Conservation (phyloP, 2,888 invertebrate species). For the Nycteola revayana region DNA sequence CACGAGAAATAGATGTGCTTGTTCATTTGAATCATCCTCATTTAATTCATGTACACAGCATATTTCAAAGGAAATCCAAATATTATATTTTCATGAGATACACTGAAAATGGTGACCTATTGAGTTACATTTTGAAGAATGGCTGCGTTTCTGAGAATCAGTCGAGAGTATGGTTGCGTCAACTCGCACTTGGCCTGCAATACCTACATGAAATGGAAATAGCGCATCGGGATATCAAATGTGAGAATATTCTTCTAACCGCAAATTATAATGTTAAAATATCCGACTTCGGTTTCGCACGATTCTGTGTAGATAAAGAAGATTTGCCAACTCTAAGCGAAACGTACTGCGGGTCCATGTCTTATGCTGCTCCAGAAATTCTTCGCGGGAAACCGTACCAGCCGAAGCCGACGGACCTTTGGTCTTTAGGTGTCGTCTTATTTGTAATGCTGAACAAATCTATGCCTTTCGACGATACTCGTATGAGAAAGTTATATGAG, state of each 20-base stretch:
- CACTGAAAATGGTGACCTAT: conserved; percentile 89
- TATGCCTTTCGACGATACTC: conserved; percentile 92
- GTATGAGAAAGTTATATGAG: conserved; percentile 87
- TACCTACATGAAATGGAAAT: conserved; percentile 89
- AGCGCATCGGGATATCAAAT: conserved; percentile 91
- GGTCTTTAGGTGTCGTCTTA: conserved; percentile 90
- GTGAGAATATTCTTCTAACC: conserved; percentile 89
- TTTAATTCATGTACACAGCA: conserved; percentile 89
- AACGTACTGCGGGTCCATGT: conserved; percentile 93
- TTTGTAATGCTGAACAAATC: conserved; percentile 92
- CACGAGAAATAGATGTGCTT: conserved; percentile 90
- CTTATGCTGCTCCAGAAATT: conserved; percentile 94
- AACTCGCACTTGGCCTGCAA: conserved; percentile 85
- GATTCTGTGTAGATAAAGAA: conserved; percentile 61
- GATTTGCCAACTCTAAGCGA: conserved; percentile 82
- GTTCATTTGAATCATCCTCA: conserved; percentile 89
- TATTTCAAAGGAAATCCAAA: conserved; percentile 86
- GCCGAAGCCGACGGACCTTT: conserved; percentile 88
- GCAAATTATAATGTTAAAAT: conserved; percentile 88
- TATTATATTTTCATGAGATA: conserved; percentile 91
- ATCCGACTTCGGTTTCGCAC: conserved; percentile 92
- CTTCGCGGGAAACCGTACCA: conserved; percentile 87
- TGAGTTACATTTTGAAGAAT: conserved; percentile 86
- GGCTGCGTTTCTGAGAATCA: conserved; percentile 87
- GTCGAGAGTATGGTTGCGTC: conserved; percentile 86